These are phyloP conservation scores for Atopsyche davidsoni DNA, from an alignment of 1,140 invertebrate species.

Conservation along the genomic window DNA sequence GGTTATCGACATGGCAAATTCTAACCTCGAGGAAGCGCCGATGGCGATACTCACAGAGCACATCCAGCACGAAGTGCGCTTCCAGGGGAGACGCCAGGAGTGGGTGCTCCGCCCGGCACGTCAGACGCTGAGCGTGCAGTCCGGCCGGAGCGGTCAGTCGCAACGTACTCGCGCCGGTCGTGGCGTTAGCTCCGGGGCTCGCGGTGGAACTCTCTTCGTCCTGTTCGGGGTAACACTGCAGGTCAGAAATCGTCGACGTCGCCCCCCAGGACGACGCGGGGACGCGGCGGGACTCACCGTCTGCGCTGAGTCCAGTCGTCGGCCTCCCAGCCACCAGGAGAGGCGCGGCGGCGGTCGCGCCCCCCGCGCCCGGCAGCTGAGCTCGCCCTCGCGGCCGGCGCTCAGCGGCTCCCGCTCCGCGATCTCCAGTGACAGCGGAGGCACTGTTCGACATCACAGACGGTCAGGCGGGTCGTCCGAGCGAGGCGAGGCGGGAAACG, in stretches of 20 bases:
- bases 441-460: constrained; percentile 54
- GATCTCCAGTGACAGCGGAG: constrained; percentile 68
- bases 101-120: constrained; percentile 15
- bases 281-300: constrained; percentile 46
- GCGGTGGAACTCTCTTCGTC: constrained; percentile 7
- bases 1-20: too few species aligned
- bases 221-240: background rate
- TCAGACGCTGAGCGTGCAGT: constrained; percentile 21
- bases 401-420: constrained; percentile 72
- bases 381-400: constrained; percentile 68
- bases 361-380: constrained; percentile 72
- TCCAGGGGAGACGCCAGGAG: constrained; percentile 13
- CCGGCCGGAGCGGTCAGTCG: constrained; percentile 10
- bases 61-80: constrained; percentile 16
- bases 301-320: constrained; percentile 52
- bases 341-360: constrained; percentile 72
- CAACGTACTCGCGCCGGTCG: constrained; percentile 17
- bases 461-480: too few species aligned
- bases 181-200: background rate
- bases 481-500: too few species aligned
- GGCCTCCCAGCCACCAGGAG: constrained; percentile 74
- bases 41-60: constrained; percentile 22
- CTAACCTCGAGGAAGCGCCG: too few species aligned
- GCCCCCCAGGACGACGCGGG: too few species aligned
- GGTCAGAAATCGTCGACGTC: background rate